phyloP scores from a whole-genome alignment of 2,797 vertebrate species.

The Sebastes diaconus region DNA sequence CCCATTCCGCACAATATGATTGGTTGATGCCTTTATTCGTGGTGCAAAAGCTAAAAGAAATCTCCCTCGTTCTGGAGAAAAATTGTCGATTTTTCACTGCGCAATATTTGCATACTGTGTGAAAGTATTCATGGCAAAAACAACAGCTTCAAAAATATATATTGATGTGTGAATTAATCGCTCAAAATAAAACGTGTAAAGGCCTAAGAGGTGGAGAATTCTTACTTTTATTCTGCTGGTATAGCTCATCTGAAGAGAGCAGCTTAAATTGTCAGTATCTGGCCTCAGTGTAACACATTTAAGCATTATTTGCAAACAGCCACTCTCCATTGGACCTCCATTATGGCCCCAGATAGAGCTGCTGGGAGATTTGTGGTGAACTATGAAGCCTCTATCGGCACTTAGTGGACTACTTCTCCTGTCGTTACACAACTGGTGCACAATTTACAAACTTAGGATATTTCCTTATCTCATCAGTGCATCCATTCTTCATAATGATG shows the following conservation, averaged over 20 bases:
- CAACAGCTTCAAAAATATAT: too few relatives aligned
- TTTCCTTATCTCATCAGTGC: neutral
- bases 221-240: neutral
- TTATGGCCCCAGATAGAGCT: neutral
- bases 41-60: too few relatives aligned
- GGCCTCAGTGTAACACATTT: neutral
- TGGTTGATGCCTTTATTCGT: too few relatives aligned
- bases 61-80: too few relatives aligned
- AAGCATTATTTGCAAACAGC: neutral
- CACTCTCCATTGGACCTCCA: neutral
- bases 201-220: too few relatives aligned
- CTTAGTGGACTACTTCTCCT: neutral
- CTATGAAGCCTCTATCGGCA: constrained; percentile 1
- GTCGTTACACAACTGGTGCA: neutral
- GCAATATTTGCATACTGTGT: too few relatives aligned
- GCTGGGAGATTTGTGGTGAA: neutral
- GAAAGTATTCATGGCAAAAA: too few relatives aligned
- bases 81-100: accelerated
- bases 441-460: neutral
- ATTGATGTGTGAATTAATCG: too few relatives aligned
- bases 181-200: too few relatives aligned
- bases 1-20: too few relatives aligned
- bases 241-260: neutral
- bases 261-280: neutral
- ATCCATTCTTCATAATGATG: neutral